Conservation (phyloP, 2,888 invertebrate species). For the Camptogramma bilineatum region DNA sequence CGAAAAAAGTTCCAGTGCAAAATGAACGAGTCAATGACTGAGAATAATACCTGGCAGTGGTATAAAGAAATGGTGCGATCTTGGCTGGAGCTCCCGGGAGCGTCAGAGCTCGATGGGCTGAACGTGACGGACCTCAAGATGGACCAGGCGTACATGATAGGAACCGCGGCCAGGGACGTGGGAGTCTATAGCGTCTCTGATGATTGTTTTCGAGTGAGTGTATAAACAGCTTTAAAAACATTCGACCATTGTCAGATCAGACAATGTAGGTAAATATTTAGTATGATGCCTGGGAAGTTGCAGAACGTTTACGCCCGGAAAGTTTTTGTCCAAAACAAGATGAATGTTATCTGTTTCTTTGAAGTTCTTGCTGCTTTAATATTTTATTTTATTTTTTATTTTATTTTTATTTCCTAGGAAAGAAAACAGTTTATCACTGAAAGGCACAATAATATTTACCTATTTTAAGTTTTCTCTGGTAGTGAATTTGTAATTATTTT, state of each 20-base stretch:
- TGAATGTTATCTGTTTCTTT: background rate
- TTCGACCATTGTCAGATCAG: constrained; percentile 9
- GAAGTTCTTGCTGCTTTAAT: background rate
- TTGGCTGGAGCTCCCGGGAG: constrained; percentile 86
- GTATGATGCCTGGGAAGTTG: background rate
- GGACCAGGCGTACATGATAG: constrained; percentile 88
- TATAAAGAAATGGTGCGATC: constrained; percentile 75
- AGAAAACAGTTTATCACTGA: too few species aligned
- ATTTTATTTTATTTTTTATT: background rate
- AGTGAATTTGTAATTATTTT: too few species aligned
- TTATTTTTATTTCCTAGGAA: too few species aligned
- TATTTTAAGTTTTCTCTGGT: too few species aligned
- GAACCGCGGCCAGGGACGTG: constrained; percentile 66
- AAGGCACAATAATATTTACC: too few species aligned
- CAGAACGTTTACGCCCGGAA: background rate
- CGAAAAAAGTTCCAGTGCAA: constrained; percentile 49
- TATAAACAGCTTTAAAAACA: constrained; percentile 3
- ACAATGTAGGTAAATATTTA: constrained; percentile 22
- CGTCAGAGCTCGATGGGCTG: constrained; percentile 78
- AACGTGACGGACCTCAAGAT: constrained; percentile 85
- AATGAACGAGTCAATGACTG: constrained; percentile 68
- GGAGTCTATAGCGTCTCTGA: constrained; percentile 88
- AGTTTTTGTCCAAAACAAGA: background rate
- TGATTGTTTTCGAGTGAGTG: constrained; percentile 89
- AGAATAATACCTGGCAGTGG: constrained; percentile 74